Conservation (phyloP, 2,888 invertebrate species). For the Sisyra terminalis region DNA sequence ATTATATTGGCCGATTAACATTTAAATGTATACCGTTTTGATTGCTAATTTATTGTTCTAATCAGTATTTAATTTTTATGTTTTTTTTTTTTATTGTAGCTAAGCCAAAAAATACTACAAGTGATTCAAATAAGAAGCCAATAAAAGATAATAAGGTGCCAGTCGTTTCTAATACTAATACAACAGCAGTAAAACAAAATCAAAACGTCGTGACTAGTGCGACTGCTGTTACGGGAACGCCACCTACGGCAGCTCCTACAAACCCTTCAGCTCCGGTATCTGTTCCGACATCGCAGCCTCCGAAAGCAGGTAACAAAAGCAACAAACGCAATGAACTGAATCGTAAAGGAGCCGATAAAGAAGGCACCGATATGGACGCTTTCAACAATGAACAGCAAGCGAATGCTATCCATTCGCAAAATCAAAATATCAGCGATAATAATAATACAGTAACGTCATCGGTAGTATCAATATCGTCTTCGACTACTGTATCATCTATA, state of each 20-base stretch:
- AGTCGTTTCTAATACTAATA: constrained; percentile 1
- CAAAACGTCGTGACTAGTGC: constrained; percentile 4
- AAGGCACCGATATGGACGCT: constrained; percentile 43
- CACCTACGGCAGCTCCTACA: constrained; percentile 7
- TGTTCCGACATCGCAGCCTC: constrained; percentile 25
- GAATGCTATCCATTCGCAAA: background rate
- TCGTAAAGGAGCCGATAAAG: constrained; percentile 37
- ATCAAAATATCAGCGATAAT: background rate
- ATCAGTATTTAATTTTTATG: background rate
- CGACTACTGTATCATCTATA: background rate
- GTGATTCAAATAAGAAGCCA: constrained; percentile 13
- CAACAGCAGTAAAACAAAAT: constrained; percentile 7
- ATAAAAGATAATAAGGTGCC: constrained; percentile 17
- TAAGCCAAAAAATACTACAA: constrained; percentile 20
- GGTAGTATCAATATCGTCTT: constrained; percentile 5
- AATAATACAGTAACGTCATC: background rate
- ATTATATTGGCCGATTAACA: too few relatives aligned
- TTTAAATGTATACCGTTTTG: too few relatives aligned
- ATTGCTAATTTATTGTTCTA: too few relatives aligned
- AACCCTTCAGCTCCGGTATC: constrained; percentile 12
- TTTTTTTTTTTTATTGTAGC: constrained; percentile 16
- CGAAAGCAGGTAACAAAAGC: constrained; percentile 31
- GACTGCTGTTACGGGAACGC: constrained; percentile 9
- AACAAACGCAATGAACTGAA: constrained; percentile 35
- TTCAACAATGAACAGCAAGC: constrained; percentile 24